A percentile compares a stretch with the other conserved stretches of the same genome.
Conservation (phyloP, 2,797 vertebrate species). For the Adelosebastes latens region DNA sequence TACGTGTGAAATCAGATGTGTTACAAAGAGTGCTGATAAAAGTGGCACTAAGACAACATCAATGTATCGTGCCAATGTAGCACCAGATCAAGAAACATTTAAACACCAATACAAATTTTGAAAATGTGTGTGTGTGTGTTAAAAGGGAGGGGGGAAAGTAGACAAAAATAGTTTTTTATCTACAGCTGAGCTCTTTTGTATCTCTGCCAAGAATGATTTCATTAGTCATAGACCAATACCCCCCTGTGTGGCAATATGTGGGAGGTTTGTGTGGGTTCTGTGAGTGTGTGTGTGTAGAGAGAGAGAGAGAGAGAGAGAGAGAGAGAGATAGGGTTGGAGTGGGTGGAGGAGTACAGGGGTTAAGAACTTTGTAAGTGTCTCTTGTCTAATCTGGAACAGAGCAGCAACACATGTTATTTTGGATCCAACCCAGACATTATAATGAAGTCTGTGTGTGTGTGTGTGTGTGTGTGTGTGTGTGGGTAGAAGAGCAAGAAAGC, state of each 20-base stretch:
- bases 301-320: not conserved
- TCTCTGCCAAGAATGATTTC: slow-evolving; percentile 42
- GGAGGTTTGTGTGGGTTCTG: slow-evolving; percentile 42
- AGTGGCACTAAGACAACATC: not conserved
- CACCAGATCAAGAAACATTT: not conserved
- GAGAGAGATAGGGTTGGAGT: not conserved
- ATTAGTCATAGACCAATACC: slow-evolving; percentile 51
- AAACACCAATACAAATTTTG: not conserved
- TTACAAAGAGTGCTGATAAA: not conserved
- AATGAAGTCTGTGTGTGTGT: not conserved
- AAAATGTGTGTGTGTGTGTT: not conserved
- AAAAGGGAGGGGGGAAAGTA: not conserved
- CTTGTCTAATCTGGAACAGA: slow-evolving; percentile 47
- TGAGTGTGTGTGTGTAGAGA: not conserved
- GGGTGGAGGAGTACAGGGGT: slow-evolving; percentile 25
- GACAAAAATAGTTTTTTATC: slow-evolving; percentile 4
- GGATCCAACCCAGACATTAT: slow-evolving; percentile 28
- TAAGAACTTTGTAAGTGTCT: slow-evolving; percentile 47
- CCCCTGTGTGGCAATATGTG: slow-evolving; percentile 19
- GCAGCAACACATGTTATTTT: slow-evolving; percentile 44
- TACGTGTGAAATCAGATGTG: not conserved
- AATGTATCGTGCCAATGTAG: not conserved
- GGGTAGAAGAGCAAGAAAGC: not conserved
- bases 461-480: not conserved
- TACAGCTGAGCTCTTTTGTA: slow-evolving; percentile 32